Evolutionary conservation across 2,888 invertebrate species (phyloP), one percentile per base, ranked within the genome.

Genomic region (Noctuana brunneofusca): DNA sequence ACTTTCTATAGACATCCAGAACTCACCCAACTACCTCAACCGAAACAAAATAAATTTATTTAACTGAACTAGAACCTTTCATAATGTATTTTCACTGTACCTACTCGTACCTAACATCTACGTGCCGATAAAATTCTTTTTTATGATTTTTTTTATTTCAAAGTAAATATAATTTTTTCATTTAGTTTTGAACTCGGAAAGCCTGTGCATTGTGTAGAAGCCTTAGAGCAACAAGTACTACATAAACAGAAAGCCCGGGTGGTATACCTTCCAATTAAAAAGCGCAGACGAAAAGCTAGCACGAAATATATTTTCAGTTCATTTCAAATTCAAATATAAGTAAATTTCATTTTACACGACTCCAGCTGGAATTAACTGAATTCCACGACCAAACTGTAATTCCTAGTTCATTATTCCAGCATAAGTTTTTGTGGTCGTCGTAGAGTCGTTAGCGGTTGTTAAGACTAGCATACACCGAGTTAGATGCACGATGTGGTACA

Each of bases 401-500:
- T 59, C 52, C 52, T 43, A 50, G 52, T 59, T 59, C 59, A 53
- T 59, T 59, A 59, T 53, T 59, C 43, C 30, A 59, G 43, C 52
- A 41, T 43, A 52, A 43, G 59, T 59, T 59, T 59, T 59, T 59
- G 52, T 59, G 43, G 59, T 52, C 52, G 52, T 53, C 43, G 52
- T 24, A 30, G 20, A 52, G 59, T 59, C 59, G 52, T 59, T 59
- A 59, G 59, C 43, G 30, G 59, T 56, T 43, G 27, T 58, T 59
- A 46, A 3, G 59, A 43, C 46, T 27, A 14, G 48, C 48, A 48
- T 27, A 50, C 49, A 24, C 27, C 24, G 48, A 27, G 22, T n/a
- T 48, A 22, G 22, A 67, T 65, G 64, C 63, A 65, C 49, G 63
- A 59, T 65, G 64, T 59, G 63, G 65, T 53, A 62, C 64, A 66